Evolutionary conservation across 2,113 vertebrate genomes (phyloP), one percentile per base, ranked within the genome.

Genomic region (Aspiorhynchus laticeps): DNA sequence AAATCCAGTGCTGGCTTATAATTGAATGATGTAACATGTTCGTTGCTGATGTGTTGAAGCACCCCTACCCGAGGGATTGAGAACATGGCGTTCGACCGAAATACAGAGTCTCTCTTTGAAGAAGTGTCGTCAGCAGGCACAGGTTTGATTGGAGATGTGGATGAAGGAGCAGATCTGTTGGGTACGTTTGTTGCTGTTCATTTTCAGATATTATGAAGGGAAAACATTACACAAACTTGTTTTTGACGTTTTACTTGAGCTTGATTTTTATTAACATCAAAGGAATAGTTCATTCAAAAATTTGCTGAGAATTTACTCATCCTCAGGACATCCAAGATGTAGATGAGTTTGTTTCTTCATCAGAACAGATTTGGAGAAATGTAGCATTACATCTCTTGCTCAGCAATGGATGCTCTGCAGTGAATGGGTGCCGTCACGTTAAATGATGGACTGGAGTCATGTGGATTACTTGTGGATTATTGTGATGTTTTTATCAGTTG

Each of bases 31-130:
- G 11, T 83, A 74, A 51, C 9, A 0, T 53, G 26, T 10, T 7
- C 17, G 59, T 74, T 65, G 14, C 0, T 56, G 46, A 78, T 87
- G 71, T 92, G 91, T 88, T 80, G 31, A 88, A 99, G 98, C 89
- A 99, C 97, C 81, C 98, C 97, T 2, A 97, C 96, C 87, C 98
- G 97, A 96, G 98, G 98, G 90, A 98, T 99, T 73, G 98, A 99
- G 92, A 99, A 99, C 95, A 96, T 96, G 95, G 98, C 96, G 2
- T 99, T 99, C 91, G 97, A 99, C 93, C 97, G 98, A 48, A 99
- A 99, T 86, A 99, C 98, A 61, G 98, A 99, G 71, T 99, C 98
- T 51, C 95, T 99, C 79, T 99, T 99, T 94, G 98, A 99, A 91
- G 98, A 99, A 92, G 93, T 99, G 90, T 99, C 98, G 12, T 98